Evolutionary conservation across 1,140 invertebrate species (phyloP), one percentile per base, ranked within the genome.

Genomic region (Drosophila lowei): DNA sequence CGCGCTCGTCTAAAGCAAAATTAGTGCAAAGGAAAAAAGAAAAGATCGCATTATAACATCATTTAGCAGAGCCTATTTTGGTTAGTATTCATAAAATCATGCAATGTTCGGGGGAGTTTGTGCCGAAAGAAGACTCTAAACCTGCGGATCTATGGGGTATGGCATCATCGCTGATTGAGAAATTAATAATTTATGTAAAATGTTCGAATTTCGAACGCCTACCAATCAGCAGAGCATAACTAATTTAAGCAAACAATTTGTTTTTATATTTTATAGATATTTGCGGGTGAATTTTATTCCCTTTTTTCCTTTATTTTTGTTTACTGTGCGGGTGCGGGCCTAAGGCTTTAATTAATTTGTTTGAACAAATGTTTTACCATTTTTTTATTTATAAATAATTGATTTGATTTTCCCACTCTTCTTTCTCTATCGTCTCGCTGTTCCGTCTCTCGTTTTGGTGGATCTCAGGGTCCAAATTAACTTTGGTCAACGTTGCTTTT

Each of bases 1-100:
- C 98, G 93, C 99, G 94, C 94, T 99, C 98, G 93, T 99, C 99
- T 99, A 95, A 48, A 64, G n/a, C 30, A 30, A 30, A 30, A 30
- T 30, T 9, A 30, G 2, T 9, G 34, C 11, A 38, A 21, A 55
- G 84, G 91, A 81, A 92, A 92, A 91, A 90, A 58, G 59, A 52
- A 67, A 57, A 75, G 34, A 30, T 41, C 18, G 28, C 25, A 60
- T 59, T 54, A 59, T 44, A 55, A 60, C 30, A 58, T 48, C 7
- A 18, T 38, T 21, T 3, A 18, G 21, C 28, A 55, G 38, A 59
- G 38, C 43, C 41, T 21, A 49, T 46, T 11, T 34, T 15, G 23
- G 16, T 72, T 72, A 72, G 50, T 62, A 53, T 30, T 21, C 15
- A 38, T 13, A 62, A 62, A 54, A 34, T 62, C 79, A 84, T 83